Conservation (phyloP, 2,113 vertebrate genomes). For the Acanthisitta chloris region DNA sequence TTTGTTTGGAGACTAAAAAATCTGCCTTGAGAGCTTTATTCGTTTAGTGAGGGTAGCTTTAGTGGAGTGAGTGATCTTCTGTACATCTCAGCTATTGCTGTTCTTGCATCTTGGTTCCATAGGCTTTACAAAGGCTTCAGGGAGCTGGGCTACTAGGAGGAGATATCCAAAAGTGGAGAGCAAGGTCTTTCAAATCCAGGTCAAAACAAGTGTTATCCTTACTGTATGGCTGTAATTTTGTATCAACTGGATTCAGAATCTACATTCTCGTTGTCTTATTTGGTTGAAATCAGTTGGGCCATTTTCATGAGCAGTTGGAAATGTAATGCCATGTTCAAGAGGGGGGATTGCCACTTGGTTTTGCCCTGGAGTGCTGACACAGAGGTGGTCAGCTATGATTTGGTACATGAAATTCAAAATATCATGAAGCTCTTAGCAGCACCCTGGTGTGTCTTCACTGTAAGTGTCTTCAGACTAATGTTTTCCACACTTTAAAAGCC, state of each 20-base stretch:
- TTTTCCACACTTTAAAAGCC: neutral
- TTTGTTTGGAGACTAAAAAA: neutral
- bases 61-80: neutral
- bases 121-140: neutral
- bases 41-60: neutral
- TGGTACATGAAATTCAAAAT: neutral
- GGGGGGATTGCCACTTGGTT: neutral
- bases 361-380: neutral
- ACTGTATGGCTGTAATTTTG: neutral
- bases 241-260: neutral
- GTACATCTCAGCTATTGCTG: rapidly evolving
- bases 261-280: neutral
- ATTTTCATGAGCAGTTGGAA: neutral
- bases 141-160: rapidly evolving
- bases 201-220: neutral
- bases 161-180: neutral
- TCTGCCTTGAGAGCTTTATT: neutral
- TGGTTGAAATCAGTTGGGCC: neutral
- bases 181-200: neutral
- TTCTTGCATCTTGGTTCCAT: neutral
- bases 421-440: neutral
- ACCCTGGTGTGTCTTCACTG: neutral
- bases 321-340: neutral
- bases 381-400: neutral
- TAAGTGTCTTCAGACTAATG: neutral